A percentile compares a stretch with the other conserved stretches of the same genome.
phyloP scores from a whole-genome alignment of 1,140 invertebrate genomes.

The Propsilocerus akamusi region DNA sequence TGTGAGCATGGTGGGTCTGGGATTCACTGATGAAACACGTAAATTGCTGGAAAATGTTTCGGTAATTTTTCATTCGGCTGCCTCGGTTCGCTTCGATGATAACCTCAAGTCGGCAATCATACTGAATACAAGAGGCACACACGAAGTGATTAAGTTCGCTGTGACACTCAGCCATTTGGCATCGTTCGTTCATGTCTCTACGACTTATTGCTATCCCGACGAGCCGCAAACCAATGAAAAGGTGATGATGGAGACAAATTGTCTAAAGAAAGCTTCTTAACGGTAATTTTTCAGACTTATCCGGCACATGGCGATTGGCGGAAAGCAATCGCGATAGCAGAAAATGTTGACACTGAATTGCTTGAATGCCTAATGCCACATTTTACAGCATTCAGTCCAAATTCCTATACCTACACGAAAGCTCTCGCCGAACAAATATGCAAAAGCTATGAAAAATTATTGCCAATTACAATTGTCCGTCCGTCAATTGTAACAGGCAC shows the following conservation, averaged over 20 bases:
- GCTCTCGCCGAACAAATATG: constrained; percentile 52
- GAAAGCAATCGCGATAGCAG: constrained; percentile 61
- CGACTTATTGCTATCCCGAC: constrained; percentile 64
- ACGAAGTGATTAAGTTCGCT: constrained; percentile 42
- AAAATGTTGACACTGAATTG: constrained; percentile 41
- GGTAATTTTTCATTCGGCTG: constrained; percentile 83
- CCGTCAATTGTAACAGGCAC: constrained; percentile 58
- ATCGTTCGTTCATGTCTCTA: constrained; percentile 61
- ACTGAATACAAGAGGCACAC: constrained; percentile 45
- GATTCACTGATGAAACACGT: constrained; percentile 41
- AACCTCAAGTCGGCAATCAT: constrained; percentile 48
- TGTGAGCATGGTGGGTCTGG: constrained; percentile 59
- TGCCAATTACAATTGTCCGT: constrained; percentile 47
- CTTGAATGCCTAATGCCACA: neutral
- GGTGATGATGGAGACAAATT: no score
- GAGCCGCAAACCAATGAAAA: constrained; percentile 47
- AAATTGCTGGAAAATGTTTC: constrained; percentile 38
- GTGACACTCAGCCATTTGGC: constrained; percentile 46
- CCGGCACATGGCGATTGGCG: constrained; percentile 65
- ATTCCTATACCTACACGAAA: constrained; percentile 68
- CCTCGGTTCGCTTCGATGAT: constrained; percentile 76
- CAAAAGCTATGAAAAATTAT: constrained; percentile 30
- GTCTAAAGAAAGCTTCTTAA: neutral
- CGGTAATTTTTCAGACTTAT: constrained; percentile 39
- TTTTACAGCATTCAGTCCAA: constrained; percentile 33